Evolutionary conservation across 1,140 invertebrate species (phyloP), one percentile per base, ranked within the genome.

Genomic region (Adelges cooleyi): DNA sequence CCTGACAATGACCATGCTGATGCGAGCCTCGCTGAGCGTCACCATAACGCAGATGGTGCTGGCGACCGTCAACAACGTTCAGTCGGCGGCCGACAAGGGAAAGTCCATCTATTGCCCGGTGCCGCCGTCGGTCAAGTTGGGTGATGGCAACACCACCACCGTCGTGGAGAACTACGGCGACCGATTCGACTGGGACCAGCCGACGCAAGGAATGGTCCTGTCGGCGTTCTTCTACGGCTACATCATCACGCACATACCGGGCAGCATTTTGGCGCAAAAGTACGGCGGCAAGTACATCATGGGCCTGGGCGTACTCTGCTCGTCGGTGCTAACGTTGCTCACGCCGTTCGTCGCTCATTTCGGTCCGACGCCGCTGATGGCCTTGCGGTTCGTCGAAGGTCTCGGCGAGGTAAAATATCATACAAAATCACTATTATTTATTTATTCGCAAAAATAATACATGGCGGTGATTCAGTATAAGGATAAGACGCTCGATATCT

Each of bases 21-120:
- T 95, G 86, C 79, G 92, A 22, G 86, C 91, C 2, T 91, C 87
- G 71, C 78, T 95, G 3, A 92, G 88, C 68, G 84, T 94, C 18
- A 89, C 90, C 4, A 92, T 95, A 69, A 92, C 91, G 13, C 86
- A 89, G 70, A 92, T 95, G 87, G 86, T 83, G 0, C 65, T 22
- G 11, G 38, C 48, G 0, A 20, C 22, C 44, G 20, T 11, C 18
- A n/a, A n/a, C n/a, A n/a, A n/a, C n/a, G n/a, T n/a, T n/a, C n/a
- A n/a, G n/a, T n/a, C n/a, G n/a, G 20, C 20, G 2, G 13, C 18
- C 3, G 15, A 18, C 3, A 10, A 22, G 11, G 46, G 4, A 3
- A 1, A 10, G 9, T 2, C 15, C 4, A 10, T n/a, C 9, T 8
- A 18, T 18, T 46, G 42, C 10, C 42, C 42, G 9, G 17, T 42